Evolutionary conservation across 37 sponge, comb jelly and placozoan genomes (phyloP).

Genomic region (Haliclona indistincta): DNA sequence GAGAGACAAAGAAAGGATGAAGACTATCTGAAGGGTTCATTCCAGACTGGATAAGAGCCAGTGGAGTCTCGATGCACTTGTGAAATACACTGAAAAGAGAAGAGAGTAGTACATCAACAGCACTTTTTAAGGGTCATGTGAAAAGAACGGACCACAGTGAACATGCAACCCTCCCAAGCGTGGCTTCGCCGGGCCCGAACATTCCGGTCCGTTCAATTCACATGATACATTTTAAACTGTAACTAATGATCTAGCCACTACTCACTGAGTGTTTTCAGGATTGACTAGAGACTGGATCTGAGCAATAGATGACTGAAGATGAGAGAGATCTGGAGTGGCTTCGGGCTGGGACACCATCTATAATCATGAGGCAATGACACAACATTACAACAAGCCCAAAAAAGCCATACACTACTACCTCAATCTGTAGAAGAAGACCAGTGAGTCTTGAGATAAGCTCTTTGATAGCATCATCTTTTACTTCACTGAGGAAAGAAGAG

Average conservation of each 20-base stretch:
- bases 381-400: neutral
- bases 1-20: constrained; percentile 57
- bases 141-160: too few relatives aligned
- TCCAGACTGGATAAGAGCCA: constrained; percentile 79
- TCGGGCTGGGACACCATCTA: constrained; percentile 48
- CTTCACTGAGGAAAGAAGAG: constrained; percentile 27
- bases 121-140: neutral
- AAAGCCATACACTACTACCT: constrained; percentile 36
- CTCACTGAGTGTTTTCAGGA: constrained; percentile 62
- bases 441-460: constrained; percentile 49
- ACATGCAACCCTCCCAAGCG: neutral
- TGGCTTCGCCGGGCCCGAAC: neutral
- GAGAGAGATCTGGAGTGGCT: constrained; percentile 42
- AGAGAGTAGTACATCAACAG: neutral
- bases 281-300: constrained; percentile 28
- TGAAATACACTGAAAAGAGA: constrained; percentile 59
- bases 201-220: too few relatives aligned
- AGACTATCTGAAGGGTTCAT: constrained; percentile 72
- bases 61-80: constrained; percentile 68
- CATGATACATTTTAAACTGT: too few relatives aligned
- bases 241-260: neutral
- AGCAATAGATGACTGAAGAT: constrained; percentile 38
- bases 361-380: neutral
- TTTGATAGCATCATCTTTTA: constrained; percentile 40
- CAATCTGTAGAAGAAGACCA: constrained; percentile 68